phyloP scores from a whole-genome alignment of 2,888 invertebrate species.

The Temnothorax rugatulus region DNA sequence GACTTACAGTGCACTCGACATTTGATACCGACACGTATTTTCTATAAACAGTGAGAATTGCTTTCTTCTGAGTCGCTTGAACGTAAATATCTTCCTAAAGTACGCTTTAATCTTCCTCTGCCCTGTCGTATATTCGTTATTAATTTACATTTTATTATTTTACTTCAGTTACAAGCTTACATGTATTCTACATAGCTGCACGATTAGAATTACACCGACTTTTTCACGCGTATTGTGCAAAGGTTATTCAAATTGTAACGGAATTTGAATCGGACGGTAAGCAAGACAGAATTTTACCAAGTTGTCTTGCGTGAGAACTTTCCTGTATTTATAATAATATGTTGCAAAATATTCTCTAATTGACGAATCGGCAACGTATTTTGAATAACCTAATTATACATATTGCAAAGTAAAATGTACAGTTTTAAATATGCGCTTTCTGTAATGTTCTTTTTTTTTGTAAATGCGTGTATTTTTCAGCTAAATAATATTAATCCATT shows the following conservation, averaged over 20 bases:
- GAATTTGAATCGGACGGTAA: background rate
- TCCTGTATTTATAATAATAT: background rate
- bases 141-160: conserved; percentile 21
- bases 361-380: conserved; percentile 31
- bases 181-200: conserved; percentile 64
- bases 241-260: conserved; percentile 58
- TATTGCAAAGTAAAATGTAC: conserved; percentile 33
- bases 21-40: conserved; percentile 43
- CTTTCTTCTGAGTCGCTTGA: conserved; percentile 45
- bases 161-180: conserved; percentile 47
- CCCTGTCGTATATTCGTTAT: conserved; percentile 47
- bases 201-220: conserved; percentile 64
- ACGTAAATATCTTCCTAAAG: conserved; percentile 41
- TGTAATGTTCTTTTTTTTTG: background rate
- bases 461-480: conserved; percentile 37
- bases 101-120: conserved; percentile 45
- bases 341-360: conserved; percentile 25
- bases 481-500: conserved; percentile 46
- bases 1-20: conserved; percentile 55
- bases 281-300: conserved; percentile 7
- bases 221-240: conserved; percentile 34
- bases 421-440: conserved; percentile 29
- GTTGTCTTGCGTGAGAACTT: background rate
- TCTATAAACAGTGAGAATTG: conserved; percentile 28
- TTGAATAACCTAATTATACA: conserved; percentile 43